Percentiles rank a stretch among this genome's conserved stretches.
Conservation (phyloP, 2,797 vertebrate genomes). For the Diglossa cyanea region DNA sequence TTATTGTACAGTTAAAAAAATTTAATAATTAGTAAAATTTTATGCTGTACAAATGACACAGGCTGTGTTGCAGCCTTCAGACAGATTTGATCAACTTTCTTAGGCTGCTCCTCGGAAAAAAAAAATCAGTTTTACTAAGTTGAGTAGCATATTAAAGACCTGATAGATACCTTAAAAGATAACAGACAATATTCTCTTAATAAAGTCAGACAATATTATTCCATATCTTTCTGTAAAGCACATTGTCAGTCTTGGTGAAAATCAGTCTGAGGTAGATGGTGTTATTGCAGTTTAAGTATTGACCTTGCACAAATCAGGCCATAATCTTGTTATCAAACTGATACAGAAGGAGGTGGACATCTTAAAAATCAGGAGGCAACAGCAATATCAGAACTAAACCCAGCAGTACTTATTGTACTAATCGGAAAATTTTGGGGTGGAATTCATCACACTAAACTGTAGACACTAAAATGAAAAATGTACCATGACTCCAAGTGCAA, state of each 20-base stretch:
- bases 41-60: background rate
- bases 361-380: background rate
- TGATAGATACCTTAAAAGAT: background rate
- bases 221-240: background rate
- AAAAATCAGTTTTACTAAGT: background rate
- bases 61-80: background rate
- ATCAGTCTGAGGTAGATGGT: background rate
- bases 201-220: background rate
- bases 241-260: background rate
- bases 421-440: background rate
- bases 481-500: background rate
- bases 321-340: background rate
- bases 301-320: background rate
- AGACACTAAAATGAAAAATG: background rate
- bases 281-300: background rate
- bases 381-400: background rate
- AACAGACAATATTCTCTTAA: background rate
- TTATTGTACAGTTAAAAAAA: background rate
- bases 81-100: background rate
- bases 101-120: background rate
- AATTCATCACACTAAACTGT: background rate
- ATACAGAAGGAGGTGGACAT: background rate
- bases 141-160: background rate
- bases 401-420: background rate
- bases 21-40: conserved; percentile 17